Conservation (phyloP, 1,140 invertebrate species). For the Lethocerus indicus region DNA sequence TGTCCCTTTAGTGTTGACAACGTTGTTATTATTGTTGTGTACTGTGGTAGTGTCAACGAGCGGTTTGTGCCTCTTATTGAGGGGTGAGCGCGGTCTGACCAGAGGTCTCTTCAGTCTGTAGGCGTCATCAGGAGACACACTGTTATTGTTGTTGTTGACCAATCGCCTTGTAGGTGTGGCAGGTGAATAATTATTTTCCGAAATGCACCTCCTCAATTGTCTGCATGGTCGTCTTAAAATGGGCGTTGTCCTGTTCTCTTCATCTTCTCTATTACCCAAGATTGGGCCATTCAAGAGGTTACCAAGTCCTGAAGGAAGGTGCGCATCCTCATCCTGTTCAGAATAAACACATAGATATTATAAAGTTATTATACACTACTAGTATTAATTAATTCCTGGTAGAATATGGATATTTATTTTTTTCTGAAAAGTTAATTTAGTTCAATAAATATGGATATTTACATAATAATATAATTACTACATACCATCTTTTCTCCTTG, state of each 20-base stretch:
- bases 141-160: constrained; percentile 10
- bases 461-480: no score
- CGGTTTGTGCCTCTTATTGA: constrained; percentile 2
- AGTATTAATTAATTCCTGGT: no score
- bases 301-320: constrained; percentile 18
- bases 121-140: not conserved
- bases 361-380: no score
- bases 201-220: no score
- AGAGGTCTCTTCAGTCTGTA: not conserved
- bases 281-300: constrained; percentile 18
- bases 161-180: constrained; percentile 11
- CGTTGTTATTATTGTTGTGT: not conserved
- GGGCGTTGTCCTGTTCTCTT: no score
- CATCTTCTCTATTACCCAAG: constrained; percentile 11
- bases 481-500: not conserved
- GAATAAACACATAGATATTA: no score
- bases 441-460: no score
- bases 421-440: no score
- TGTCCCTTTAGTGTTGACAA: constrained; percentile 11
- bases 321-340: constrained; percentile 21
- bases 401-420: no score
- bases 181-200: no score
- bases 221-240: no score
- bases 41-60: not conserved
- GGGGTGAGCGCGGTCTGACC: constrained; percentile 1